Conservation (phyloP, 2,113 vertebrate genomes). For the Pomatorhinus ruficollis region DNA sequence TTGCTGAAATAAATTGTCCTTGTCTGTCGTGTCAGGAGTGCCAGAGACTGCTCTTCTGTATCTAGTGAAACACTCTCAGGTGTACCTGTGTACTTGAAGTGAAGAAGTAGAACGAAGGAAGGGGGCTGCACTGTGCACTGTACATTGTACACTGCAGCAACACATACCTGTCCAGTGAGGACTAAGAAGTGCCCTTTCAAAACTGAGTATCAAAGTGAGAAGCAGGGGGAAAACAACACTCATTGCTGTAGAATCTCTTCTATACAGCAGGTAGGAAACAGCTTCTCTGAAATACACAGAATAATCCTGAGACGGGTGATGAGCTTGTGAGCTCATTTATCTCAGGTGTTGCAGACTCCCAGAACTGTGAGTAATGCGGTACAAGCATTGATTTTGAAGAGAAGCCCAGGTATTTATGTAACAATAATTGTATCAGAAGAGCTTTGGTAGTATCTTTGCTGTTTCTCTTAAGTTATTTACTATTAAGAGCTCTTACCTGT, state of each 20-base stretch:
- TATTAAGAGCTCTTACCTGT: background rate
- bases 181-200: background rate
- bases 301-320: background rate
- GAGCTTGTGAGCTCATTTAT: background rate
- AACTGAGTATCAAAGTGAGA: background rate
- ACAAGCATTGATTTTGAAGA: background rate
- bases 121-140: background rate
- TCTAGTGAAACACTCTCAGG: background rate
- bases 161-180: background rate
- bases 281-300: background rate
- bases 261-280: background rate
- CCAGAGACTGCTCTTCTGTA: background rate
- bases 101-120: background rate
- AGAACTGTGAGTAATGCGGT: background rate
- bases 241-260: background rate
- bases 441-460: background rate
- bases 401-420: background rate
- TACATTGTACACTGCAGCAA: background rate
- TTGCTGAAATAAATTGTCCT: background rate
- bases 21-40: background rate
- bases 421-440: background rate
- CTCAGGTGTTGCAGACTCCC: background rate
- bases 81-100: background rate
- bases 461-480: background rate
- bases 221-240: background rate